A percentile compares a stretch with the other conserved stretches of the same genome.
phyloP scores from a whole-genome alignment of 2,113 vertebrate genomes.

The Centrocercus urophasianus region DNA sequence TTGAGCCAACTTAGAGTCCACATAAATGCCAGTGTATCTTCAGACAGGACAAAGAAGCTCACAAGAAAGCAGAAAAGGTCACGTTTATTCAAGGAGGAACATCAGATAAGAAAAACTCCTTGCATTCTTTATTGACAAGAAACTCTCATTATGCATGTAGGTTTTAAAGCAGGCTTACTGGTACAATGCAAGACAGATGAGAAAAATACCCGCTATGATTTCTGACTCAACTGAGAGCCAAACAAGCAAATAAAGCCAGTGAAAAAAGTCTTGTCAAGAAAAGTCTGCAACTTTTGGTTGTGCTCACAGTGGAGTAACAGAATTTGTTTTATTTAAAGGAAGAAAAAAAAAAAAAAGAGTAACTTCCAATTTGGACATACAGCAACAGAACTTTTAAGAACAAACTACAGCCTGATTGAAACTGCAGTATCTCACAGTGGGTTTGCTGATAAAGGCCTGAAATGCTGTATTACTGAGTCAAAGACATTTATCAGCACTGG shows the following conservation, averaged over 20 bases:
- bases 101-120: not conserved
- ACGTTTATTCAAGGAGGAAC: not conserved
- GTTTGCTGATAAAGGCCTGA: not conserved
- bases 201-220: not conserved
- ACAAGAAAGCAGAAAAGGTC: not conserved
- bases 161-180: not conserved
- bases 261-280: not conserved
- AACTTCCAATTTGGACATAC: not conserved
- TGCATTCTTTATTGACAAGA: not conserved
- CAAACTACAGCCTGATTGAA: not conserved
- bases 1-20: not conserved
- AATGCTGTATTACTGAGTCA: not conserved
- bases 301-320: not conserved
- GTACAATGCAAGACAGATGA: not conserved
- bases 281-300: not conserved
- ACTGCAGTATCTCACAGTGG: not conserved
- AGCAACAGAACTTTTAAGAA: not conserved
- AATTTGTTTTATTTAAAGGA: not conserved
- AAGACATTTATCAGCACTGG: not conserved
- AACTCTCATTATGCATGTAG: not conserved
- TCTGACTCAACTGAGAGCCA: not conserved
- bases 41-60: not conserved
- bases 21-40: not conserved
- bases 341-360: not conserved
- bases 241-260: not conserved